Evolutionary conservation across 92 coral and sea anemone genomes (phyloP), one percentile per base, ranked within the genome.

Genomic region (Porites divaricata): DNA sequence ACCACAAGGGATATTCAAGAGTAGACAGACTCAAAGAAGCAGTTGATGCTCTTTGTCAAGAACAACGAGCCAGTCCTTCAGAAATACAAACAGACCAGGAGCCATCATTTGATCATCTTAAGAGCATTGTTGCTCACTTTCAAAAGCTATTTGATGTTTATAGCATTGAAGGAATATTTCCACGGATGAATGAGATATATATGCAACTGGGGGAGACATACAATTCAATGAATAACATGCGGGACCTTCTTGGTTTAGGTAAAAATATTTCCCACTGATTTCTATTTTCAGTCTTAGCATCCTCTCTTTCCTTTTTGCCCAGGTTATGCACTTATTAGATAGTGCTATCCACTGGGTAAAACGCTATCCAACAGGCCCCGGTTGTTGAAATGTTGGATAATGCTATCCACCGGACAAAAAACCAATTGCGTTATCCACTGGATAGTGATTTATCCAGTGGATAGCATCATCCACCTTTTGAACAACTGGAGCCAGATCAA

Each of bases 171-270:
- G 99, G 99, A 75, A 89, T 94, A 67, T 96, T 96, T 83, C 96
- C 99, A 57, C 88, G 95, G 63, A 96, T 96, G 99, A 96, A 91
- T 62, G 99, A 96, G 81, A 88, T 96, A 56, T 96, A 96, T 86
- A 79, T 90, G 86, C 90, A 92, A 63, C 94, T 96, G 76, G 99
- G 99, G 64, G 99, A 96, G 85, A 90, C 98, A 26, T 79, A 76
- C 85, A 96, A 96, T 85, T 91, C 94, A 76, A 92, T 94, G 96
- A 95, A 95, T 83, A 89, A 98, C 22, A 95, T 96, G 62, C 91
- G 95, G 69, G 99, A 94, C 22, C 68, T 89, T 56, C 91, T 96
- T 9, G 84, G 80, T 66, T 89, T 96, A 53, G 99, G 99, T 96
- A 63, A 78, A 93, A 67, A 24, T 28, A 70, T 67, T 26, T 49